Percentiles rank a stretch among this genome's conserved stretches.
Conservation (phyloP, 2,797 vertebrate genomes). For the Rhynchonycteris naso region DNA sequence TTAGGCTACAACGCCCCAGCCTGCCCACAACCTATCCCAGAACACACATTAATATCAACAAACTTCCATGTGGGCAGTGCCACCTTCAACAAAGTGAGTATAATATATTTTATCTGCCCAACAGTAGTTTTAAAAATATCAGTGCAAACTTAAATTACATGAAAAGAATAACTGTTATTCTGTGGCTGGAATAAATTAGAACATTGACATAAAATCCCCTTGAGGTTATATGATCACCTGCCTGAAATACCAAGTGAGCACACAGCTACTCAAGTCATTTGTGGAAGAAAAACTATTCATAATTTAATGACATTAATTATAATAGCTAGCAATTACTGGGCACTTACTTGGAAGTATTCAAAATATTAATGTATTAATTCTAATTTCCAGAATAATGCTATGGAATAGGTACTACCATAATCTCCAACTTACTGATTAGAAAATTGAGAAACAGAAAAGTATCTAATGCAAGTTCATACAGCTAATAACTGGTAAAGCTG, state of each 20-base stretch:
- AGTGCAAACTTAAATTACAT: not conserved
- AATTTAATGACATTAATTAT: not conserved
- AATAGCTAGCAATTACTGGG: not conserved
- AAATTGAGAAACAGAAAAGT: not conserved
- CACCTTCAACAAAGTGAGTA: no score
- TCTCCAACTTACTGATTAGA: not conserved
- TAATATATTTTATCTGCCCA: no score
- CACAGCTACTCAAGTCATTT: not conserved
- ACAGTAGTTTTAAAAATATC: not conserved
- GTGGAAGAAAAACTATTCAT: not conserved
- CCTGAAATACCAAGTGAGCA: not conserved
- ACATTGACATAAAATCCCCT: not conserved
- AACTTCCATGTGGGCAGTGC: no score
- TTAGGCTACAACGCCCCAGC: no score
- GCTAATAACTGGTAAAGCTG: not conserved
- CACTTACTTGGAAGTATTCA: not conserved
- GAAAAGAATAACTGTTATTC: not conserved
- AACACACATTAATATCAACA: no score
- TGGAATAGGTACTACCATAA: not conserved
- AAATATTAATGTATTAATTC: constrained; percentile 1
- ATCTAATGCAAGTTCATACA: not conserved
- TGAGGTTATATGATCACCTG: not conserved
- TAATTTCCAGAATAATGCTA: not conserved
- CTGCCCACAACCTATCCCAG: no score
- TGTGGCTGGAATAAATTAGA: not conserved